phyloP scores from a whole-genome alignment of 1,140 invertebrate genomes.

The Hyposmocoma kahamanoa region DNA sequence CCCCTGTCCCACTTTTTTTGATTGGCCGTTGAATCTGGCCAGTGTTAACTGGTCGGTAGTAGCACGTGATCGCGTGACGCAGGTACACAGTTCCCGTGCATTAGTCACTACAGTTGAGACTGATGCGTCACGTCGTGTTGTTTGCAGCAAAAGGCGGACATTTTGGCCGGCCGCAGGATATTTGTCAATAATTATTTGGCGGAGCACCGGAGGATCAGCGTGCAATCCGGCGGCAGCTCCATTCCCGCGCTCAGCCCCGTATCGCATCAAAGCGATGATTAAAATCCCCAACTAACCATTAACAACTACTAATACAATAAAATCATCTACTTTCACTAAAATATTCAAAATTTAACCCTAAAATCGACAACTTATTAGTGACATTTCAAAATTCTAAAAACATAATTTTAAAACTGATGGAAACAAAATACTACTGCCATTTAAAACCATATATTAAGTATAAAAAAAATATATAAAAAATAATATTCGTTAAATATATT shows the following conservation, averaged over 20 bases:
- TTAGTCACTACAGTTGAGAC: no score
- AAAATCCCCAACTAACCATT: conserved; percentile 28
- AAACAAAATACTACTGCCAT: conserved; percentile 21
- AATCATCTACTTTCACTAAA: no score
- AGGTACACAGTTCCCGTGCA: no score
- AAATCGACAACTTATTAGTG: no score
- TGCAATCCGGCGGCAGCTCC: conserved; percentile 69
- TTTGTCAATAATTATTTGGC: conserved; percentile 76
- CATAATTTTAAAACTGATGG: neutral
- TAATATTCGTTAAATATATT: conserved; percentile 18
- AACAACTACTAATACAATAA: conserved; percentile 21
- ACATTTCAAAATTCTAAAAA: no score
- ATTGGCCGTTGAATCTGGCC: conserved; percentile 25
- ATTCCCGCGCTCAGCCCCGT: conserved; percentile 67
- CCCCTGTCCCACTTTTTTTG: conserved; percentile 28
- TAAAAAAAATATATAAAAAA: conserved; percentile 11
- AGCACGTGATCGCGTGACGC: no score
- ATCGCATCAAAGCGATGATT: conserved; percentile 70
- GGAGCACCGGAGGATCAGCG: conserved; percentile 74
- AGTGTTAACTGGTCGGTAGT: no score
- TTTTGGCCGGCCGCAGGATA: conserved; percentile 73
- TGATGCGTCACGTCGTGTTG: conserved; percentile 59
- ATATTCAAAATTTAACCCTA: no score
- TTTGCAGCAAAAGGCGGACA: conserved; percentile 75
- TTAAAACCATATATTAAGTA: conserved; percentile 11